phyloP scores from a whole-genome alignment of 37 sponge, comb jelly and placozoan genomes.

The Hexactinellida sp. region DNA sequence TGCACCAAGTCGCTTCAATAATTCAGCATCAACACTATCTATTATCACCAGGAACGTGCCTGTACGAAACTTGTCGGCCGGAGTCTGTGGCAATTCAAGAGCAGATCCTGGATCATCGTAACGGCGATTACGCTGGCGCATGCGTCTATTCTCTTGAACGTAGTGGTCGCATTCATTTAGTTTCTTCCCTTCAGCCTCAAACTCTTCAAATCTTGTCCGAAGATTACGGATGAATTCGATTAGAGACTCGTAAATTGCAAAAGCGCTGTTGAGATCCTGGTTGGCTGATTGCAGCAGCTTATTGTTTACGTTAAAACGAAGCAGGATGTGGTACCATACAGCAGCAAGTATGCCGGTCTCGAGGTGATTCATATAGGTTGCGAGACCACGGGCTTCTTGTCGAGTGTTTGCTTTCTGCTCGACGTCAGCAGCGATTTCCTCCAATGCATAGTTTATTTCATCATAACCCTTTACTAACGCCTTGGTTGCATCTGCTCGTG shows the following conservation, averaged over 20 bases:
- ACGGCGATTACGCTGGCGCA: too few relatives aligned
- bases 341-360: too few relatives aligned
- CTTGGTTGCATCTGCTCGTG: conserved; percentile 22
- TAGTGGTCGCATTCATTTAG: not conserved
- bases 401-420: conserved; percentile 21
- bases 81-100: not conserved
- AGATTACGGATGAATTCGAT: not conserved
- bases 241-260: not conserved
- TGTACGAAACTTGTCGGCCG: not conserved
- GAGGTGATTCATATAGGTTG: too few relatives aligned
- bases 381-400: conserved; percentile 16
- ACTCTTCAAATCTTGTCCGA: not conserved
- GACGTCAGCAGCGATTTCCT: conserved; percentile 13
- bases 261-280: not conserved
- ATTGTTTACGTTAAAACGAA: too few relatives aligned
- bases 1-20: not conserved
- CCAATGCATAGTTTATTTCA: conserved; percentile 18
- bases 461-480: conserved; percentile 19
- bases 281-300: too few relatives aligned
- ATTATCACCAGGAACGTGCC: not conserved
- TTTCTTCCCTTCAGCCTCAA: not conserved
- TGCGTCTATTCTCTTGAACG: not conserved
- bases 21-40: not conserved
- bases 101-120: not conserved
- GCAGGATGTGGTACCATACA: too few relatives aligned